Evolutionary conservation across 1,140 invertebrate species (phyloP), one percentile per base, ranked within the genome.

Genomic region (Dolichoris vasculosae): DNA sequence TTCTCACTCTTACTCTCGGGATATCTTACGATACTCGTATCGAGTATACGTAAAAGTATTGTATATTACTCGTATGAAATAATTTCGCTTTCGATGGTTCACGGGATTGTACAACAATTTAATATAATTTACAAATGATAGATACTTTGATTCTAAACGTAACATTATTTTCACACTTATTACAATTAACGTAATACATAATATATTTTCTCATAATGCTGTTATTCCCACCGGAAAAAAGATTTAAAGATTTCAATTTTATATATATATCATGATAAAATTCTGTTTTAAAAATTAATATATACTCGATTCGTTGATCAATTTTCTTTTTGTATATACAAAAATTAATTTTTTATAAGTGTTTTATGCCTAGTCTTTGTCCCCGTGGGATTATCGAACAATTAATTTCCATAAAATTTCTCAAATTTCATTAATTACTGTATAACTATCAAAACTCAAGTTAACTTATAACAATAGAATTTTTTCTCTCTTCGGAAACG

Each of bases 1-100:
- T 75, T 80, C 84, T 82, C 79, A 77, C 79, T 78, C 75, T 77
- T 35, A 30, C 80, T 46, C 43, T 86, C 84, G 32, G 83, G 46
- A n/a, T 75, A 82, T 85, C 23, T 51, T 43, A 81, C 76, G 73
- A 63, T 59, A 82, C 78, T 85, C 78, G 20, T 51, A 26, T 76
- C 48, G 78, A 85, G 84, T 40, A 82, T 63, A 2, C 35, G 11
- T 46, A 43, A 26, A 15, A 40, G 32, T 15, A 77, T 73, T 64
- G 23, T 59, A 59, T 73, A 73, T 76, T 59, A 59, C 48, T 46
- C 71, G 23, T 80, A 84, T 7, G 38, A 71, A 84, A 76, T 64
- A 76, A 77, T 83, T 17, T 71, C 32, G 30, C 64, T 26, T 84
- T 78, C 48, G 46, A 80, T 75, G 64, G 30, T 75, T 64, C 23